A percentile compares a stretch with the other conserved stretches of the same genome.
phyloP scores from a whole-genome alignment of 2,888 invertebrate species.

The Sussaba pulchella region DNA sequence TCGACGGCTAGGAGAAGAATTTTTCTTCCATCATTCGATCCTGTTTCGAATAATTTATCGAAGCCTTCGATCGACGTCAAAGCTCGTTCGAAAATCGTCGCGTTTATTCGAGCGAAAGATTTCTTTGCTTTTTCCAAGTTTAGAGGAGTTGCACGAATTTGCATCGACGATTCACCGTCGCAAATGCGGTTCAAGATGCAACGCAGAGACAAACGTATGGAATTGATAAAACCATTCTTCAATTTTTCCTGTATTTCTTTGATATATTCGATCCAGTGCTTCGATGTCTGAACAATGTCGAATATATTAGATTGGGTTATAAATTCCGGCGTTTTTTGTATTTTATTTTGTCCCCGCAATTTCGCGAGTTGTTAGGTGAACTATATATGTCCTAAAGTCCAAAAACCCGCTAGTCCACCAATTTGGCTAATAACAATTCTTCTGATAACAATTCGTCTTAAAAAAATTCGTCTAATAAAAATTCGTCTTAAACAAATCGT shows the following conservation, averaged over 20 bases:
- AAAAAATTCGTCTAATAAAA: too few relatives aligned
- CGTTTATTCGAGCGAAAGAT: conserved; percentile 27
- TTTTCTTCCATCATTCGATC: background rate
- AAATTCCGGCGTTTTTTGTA: too few relatives aligned
- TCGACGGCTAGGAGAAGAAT: conserved; percentile 23
- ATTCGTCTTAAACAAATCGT: too few relatives aligned
- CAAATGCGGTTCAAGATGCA: conserved; percentile 88
- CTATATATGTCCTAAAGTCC: too few relatives aligned
- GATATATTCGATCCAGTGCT: conserved; percentile 91
- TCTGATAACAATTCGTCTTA: too few relatives aligned
- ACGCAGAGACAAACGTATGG: conserved; percentile 88
- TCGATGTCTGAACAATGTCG: conserved; percentile 87
- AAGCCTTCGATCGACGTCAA: conserved; percentile 15
- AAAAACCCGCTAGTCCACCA: too few relatives aligned
- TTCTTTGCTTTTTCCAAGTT: background rate
- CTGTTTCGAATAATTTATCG: conserved; percentile 15
- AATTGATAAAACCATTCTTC: conserved; percentile 89
- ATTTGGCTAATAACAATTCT: too few relatives aligned
- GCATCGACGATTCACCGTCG: conserved; percentile 84
- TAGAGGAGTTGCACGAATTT: conserved; percentile 23
- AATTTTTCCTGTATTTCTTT: conserved; percentile 90
- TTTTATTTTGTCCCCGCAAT: too few relatives aligned
- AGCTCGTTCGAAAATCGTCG: conserved; percentile 17
- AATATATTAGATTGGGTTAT: too few relatives aligned
- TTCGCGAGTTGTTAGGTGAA: too few relatives aligned